Evolutionary conservation across 1,140 invertebrate genomes (phyloP).

Genomic region (Drosophila repleta): DNA sequence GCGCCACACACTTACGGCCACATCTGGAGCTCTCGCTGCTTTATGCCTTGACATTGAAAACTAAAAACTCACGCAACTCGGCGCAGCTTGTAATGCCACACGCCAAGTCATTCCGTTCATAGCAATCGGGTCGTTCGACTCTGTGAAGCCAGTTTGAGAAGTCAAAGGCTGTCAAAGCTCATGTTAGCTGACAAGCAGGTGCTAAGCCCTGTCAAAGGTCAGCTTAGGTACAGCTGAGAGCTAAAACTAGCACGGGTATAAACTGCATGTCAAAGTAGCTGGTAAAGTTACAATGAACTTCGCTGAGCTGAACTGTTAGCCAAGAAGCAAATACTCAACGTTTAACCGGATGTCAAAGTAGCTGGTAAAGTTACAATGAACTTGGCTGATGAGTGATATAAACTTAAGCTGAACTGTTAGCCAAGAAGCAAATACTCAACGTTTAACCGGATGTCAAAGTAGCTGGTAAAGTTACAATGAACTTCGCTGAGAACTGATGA

Average conservation of each 20-base stretch:
- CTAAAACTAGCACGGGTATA: no score
- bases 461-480: no score
- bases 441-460: no score
- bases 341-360: no score
- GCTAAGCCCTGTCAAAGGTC: background rate
- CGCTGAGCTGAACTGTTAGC: no score
- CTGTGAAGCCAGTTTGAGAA: background rate
- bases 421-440: no score
- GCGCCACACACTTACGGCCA: background rate
- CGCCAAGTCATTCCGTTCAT: background rate
- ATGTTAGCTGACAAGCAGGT: background rate
- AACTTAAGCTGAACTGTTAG: no score
- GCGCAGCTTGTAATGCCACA: background rate
- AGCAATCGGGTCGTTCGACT: background rate
- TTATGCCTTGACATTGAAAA: constrained; percentile 1
- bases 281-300: background rate
- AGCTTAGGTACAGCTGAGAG: no score
- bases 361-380: no score
- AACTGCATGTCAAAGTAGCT: background rate
- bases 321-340: no score
- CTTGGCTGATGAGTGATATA: no score
- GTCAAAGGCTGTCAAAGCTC: background rate
- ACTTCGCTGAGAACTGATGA: no score
- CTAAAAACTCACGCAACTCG: background rate
- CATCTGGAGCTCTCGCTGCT: background rate